A percentile compares a stretch with the other conserved stretches of the same genome.
phyloP scores from a whole-genome alignment of 2,797 vertebrate species.

The Oceanodroma leucorhoa region DNA sequence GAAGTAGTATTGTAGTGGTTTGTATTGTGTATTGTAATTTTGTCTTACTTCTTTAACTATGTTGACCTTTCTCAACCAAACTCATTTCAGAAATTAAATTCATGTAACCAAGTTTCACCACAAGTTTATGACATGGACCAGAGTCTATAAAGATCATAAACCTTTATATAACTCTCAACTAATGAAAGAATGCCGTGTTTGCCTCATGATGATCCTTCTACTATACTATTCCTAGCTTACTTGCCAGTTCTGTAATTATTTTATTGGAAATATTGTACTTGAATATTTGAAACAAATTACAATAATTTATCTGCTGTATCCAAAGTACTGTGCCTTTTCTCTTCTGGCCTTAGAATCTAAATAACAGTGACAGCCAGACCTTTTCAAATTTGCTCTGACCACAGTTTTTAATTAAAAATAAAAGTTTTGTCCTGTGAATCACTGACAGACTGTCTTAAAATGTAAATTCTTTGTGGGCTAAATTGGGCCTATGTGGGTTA shows the following conservation, averaged over 20 bases:
- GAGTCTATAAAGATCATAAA: background rate
- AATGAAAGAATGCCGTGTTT: background rate
- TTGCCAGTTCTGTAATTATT: background rate
- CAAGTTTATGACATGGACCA: conserved; percentile 41
- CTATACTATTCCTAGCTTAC: background rate
- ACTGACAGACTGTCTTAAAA: background rate
- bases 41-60: conserved; percentile 47
- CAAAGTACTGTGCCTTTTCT: background rate
- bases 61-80: conserved; percentile 67
- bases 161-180: background rate
- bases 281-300: background rate
- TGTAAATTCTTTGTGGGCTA: background rate
- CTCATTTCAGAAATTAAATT: conserved; percentile 62
- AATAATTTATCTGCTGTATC: background rate
- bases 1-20: background rate
- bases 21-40: conserved; percentile 3
- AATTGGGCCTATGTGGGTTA: background rate
- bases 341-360: background rate
- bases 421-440: background rate
- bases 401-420: background rate
- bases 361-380: background rate
- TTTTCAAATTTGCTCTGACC: background rate
- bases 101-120: conserved; percentile 47
- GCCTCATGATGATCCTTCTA: background rate
- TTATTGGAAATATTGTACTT: background rate